Evolutionary conservation across 2,113 vertebrate species (phyloP), one percentile per base, ranked within the genome.

Genomic region (Calyptomena viridis): DNA sequence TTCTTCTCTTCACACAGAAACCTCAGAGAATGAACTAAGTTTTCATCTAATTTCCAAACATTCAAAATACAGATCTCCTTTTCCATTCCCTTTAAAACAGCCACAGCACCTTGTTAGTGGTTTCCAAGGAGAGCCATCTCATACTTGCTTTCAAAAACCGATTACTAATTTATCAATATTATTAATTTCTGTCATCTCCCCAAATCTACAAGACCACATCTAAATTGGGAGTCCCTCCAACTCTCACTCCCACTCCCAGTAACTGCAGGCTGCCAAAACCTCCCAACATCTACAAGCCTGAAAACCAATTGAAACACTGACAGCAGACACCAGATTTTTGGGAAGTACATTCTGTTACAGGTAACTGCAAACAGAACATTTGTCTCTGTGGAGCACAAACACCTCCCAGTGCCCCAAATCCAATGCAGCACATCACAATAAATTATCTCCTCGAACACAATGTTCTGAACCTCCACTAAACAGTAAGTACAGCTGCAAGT

Each of bases 381-480:
- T 86, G 91, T 90, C 81, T 94, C 47, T 74, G 83, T 75, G 91
- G 77, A 83, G 80, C 60, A 82, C 74, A 88, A 80, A 82, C 90
- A 92, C 71, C 77, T 81, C 59, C 73, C 64, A 84, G 3, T 8
- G 27, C 79, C 76, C 81, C 69, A 94, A 89, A 95, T 95, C 30
- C 77, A 95, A 42, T 59, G 59, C 44, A 60, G 76, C 62, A 68
- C 33, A 88, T 96, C 83, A 90, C 25, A 87, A 94, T 66, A 90
- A 96, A 94, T 95, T 77, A 93, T 23, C 56, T 74, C 80, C 93
- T 75, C 47, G 87, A 94, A 95, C 96, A 97, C 20, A 46, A 89
- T 73, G 90, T 95, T 96, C 94, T 95, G 77, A 83, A 90, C 83
- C 42, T 96, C 64, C 91, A 91, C 94, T 93, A 95, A 94, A 77